phyloP scores from a whole-genome alignment of 2,888 invertebrate species.

The Metallyticus violacea region DNA sequence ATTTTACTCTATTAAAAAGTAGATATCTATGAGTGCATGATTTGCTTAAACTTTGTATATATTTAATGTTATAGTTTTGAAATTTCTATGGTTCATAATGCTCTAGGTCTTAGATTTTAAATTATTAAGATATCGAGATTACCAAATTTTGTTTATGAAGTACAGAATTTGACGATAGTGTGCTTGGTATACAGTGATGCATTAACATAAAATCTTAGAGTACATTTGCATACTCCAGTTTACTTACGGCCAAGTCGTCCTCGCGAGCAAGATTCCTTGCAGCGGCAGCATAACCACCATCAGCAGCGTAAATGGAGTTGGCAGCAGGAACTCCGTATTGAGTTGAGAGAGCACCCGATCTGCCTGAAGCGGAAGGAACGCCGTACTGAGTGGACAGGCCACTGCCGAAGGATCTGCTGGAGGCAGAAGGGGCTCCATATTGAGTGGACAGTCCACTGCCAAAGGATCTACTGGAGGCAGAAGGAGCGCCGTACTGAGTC shows the following conservation, averaged over 20 bases:
- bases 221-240: too few relatives aligned
- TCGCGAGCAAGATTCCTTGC: constrained; percentile 11
- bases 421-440: constrained; percentile 29
- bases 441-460: constrained; percentile 8
- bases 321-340: constrained; percentile 20
- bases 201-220: too few relatives aligned
- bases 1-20: too few relatives aligned
- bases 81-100: too few relatives aligned
- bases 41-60: too few relatives aligned
- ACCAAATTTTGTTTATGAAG: too few relatives aligned
- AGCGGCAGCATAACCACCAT: background rate
- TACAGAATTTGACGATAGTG: too few relatives aligned
- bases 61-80: too few relatives aligned
- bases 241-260: constrained; percentile 24
- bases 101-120: too few relatives aligned
- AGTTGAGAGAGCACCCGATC: constrained; percentile 4
- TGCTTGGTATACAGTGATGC: too few relatives aligned
- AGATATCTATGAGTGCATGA: too few relatives aligned
- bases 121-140: too few relatives aligned
- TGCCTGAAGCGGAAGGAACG: background rate
- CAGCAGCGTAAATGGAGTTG: background rate
- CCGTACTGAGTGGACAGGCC: constrained; percentile 12
- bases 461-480: background rate
- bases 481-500: constrained; percentile 21
- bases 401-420: background rate